Percentiles rank a stretch among this genome's conserved stretches.
These are phyloP conservation scores for Mesoligia furuncula DNA, from an alignment of 2,888 invertebrate species.

Conservation along the genomic window DNA sequence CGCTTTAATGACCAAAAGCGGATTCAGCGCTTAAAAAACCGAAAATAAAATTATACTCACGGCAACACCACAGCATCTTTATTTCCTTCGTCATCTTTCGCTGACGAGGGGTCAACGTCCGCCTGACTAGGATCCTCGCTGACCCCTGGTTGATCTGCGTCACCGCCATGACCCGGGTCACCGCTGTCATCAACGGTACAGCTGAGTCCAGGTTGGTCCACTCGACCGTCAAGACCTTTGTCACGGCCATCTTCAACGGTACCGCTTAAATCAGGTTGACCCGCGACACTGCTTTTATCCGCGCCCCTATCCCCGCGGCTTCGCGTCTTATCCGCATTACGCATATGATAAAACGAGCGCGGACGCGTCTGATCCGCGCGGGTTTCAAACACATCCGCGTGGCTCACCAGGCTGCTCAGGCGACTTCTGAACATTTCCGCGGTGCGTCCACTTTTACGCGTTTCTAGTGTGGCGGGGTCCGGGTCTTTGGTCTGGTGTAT, in stretches of 20 bases:
- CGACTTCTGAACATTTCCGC: neutral
- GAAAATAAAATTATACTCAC: neutral
- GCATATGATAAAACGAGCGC: neutral
- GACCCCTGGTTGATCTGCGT: neutral
- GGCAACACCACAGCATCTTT: neutral
- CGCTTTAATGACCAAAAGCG: no score
- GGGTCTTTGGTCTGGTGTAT: neutral
- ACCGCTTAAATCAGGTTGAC: neutral
- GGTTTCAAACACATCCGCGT: neutral
- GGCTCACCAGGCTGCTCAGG: neutral
- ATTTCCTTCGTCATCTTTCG: neutral
- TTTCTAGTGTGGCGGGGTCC: neutral
- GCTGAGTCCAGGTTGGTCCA: neutral
- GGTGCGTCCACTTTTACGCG: neutral
- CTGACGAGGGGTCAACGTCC: neutral
- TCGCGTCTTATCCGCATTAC: neutral
- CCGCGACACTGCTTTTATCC: neutral
- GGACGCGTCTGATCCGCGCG: neutral
- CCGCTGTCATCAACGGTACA: no score
- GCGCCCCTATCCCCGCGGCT: neutral
- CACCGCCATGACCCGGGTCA: no score
- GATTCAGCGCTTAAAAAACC: neutral
- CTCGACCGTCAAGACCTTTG: neutral
- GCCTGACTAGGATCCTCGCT: neutral
- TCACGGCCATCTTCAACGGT: neutral